Percentiles rank a stretch among this genome's conserved stretches.
Evolutionary conservation across 2,888 invertebrate species (phyloP).

Genomic region (Perizoma flavofasciatum): DNA sequence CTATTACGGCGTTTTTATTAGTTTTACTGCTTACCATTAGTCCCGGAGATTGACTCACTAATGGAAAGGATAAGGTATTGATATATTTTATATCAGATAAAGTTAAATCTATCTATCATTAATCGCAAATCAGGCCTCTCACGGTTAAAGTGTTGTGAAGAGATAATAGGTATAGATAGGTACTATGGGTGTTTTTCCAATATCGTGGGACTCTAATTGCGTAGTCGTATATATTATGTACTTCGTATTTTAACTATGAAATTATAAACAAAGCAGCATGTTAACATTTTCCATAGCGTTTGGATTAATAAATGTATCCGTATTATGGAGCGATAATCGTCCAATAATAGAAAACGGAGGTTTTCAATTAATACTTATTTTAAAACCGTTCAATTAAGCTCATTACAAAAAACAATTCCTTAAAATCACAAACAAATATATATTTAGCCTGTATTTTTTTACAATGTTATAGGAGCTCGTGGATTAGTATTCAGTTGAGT

Average conservation of each 20-base stretch:
- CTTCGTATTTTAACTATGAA: slow-evolving; percentile 41
- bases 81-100: slow-evolving; percentile 42
- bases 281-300: slow-evolving; percentile 32
- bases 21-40: slow-evolving; percentile 52
- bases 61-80: slow-evolving; percentile 46
- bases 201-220: slow-evolving; percentile 39
- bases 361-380: too few relatives aligned
- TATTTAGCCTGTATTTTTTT: slow-evolving; percentile 33
- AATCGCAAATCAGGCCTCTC: slow-evolving; percentile 45
- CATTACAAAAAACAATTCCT: too few relatives aligned
- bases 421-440: slow-evolving; percentile 23
- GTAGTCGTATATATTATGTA: slow-evolving; percentile 38
- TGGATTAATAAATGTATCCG: slow-evolving; percentile 44
- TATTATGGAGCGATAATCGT: too few relatives aligned
- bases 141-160: slow-evolving; percentile 41
- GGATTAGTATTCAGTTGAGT: slow-evolving; percentile 38
- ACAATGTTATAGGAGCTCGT: slow-evolving; percentile 15
- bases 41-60: slow-evolving; percentile 45
- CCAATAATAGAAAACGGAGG: neutral
- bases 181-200: slow-evolving; percentile 20
- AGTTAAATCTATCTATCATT: slow-evolving; percentile 43
- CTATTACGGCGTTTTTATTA: slow-evolving; percentile 46
- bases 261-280: slow-evolving; percentile 52
- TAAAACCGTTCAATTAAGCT: too few relatives aligned
- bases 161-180: slow-evolving; percentile 34